Evolutionary conservation across 2,797 vertebrate genomes (phyloP), one percentile per base, ranked within the genome.

Genomic region (Pipistrellus nathusii): DNA sequence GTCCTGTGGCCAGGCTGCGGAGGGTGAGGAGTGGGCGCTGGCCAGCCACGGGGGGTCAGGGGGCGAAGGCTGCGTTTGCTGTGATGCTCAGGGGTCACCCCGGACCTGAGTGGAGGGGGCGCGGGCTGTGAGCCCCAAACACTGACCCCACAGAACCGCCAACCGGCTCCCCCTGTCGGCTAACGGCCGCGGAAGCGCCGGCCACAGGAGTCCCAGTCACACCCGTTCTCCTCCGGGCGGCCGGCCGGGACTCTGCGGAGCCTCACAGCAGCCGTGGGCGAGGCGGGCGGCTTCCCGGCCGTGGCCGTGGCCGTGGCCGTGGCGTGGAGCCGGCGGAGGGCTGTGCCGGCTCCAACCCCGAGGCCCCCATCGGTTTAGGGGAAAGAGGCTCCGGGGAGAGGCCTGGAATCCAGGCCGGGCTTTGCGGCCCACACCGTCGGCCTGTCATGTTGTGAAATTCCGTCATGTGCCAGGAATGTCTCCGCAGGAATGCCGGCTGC

Each of bases 111-210:
- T 35, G 82, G 96, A 96, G 95, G 86, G 88, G 95, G 91, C 81
- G 81, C 62, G 92, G 91, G 96, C 97, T 97, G 96, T 88, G 68
- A 93, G 96, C 96, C 96, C 97, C 97, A 95, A 97, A 11, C 95
- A 91, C 97, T 97, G 98, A 97, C 98, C 98, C 97, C 97, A 98
- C 97, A 94, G 96, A 98, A 97, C 97, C 96, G 97, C 97, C 97
- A 98, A 98, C 98, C 96, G 44, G 97, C 96, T 97, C 98, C 98
- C 98, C 98, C 98, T 98, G 98, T 98, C 97, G 97, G 98, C 98
- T 17, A 98, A 98, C 98, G 98, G 98, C 98, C 97, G 98, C 98
- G 98, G 98, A 98, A 98, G 98, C 97, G 97, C 98, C 44, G 5
- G 38, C 38, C 38, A 4, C 38, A 38, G 44, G 11, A 44, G 44